phyloP scores from a whole-genome alignment of 2,113 vertebrate genomes.

The Ranitomeya imitator region DNA sequence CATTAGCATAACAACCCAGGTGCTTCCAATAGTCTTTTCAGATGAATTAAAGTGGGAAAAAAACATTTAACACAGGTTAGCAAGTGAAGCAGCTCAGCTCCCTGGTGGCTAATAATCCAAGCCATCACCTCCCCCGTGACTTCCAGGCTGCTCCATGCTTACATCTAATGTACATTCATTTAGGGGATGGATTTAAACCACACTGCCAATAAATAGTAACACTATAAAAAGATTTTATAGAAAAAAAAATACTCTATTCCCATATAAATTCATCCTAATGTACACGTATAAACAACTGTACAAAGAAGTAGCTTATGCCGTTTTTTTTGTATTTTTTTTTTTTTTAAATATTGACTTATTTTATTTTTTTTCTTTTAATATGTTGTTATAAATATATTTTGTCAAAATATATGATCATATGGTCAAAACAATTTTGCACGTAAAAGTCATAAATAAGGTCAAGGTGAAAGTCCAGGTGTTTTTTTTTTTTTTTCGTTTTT shows the following conservation, averaged over 20 bases:
- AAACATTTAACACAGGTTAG: constrained; percentile 58
- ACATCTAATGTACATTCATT: constrained; percentile 26
- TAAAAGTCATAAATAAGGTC: constrained; percentile 99
- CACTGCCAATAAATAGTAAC: constrained; percentile 77
- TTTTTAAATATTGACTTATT: constrained; percentile 91
- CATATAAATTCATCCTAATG: constrained; percentile 82
- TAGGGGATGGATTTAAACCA: constrained; percentile 40
- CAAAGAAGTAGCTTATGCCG: constrained; percentile 76
- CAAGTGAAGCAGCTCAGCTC: constrained; percentile 59
- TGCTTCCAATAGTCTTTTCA: constrained; percentile 67
- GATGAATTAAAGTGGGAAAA: constrained; percentile 62
- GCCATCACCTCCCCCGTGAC: neutral
- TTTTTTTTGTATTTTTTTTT: constrained; percentile 70
- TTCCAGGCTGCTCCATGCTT: neutral
- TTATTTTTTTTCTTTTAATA: constrained; percentile 93
- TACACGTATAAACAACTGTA: constrained; percentile 82
- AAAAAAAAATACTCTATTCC: constrained; percentile 71
- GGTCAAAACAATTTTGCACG: constrained; percentile 89
- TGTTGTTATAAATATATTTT: constrained; percentile 99
- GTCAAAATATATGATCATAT: constrained; percentile 99
- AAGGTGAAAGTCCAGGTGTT: constrained; percentile 74
- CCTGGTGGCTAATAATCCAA: constrained; percentile 20
- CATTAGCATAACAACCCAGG: constrained; percentile 67
- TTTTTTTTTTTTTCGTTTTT: neutral
- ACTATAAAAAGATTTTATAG: constrained; percentile 67